Evolutionary conservation across 2,797 vertebrate genomes (phyloP).

Genomic region (Macrochelys suwanniensis): DNA sequence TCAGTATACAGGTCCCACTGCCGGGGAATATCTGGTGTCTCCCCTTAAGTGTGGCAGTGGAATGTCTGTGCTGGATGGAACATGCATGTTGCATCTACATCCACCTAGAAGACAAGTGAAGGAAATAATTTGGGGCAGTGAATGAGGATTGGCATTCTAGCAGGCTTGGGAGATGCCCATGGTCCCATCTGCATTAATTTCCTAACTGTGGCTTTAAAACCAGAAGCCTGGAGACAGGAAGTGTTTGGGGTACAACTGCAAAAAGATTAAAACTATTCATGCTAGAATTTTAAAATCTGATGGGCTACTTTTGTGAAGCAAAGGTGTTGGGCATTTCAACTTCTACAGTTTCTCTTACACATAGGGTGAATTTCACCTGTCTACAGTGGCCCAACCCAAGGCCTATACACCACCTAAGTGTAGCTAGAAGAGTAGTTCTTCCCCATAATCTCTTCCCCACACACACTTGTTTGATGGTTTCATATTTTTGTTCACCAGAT

Average conservation of each 20-base stretch:
- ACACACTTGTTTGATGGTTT: not conserved
- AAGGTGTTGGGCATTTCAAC: not conserved
- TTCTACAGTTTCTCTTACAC: not conserved
- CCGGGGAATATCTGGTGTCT: not conserved
- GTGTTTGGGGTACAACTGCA: not conserved
- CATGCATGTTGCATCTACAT: not conserved
- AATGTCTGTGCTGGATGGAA: not conserved
- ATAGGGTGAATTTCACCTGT: not conserved
- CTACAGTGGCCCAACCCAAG: not conserved
- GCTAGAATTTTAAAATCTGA: not conserved
- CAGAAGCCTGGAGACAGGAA: not conserved
- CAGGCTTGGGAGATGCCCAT: not conserved
- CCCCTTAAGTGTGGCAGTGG: not conserved
- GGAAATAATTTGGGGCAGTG: not conserved
- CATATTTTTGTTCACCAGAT: not conserved
- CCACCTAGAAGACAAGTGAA: not conserved
- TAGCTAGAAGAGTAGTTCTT: not conserved
- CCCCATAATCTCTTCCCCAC: not conserved
- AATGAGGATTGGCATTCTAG: not conserved
- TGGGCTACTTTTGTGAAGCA: not conserved
- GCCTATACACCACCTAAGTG: not conserved
- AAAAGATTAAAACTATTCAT: not conserved
- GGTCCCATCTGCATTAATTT: not conserved
- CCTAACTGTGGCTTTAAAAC: not conserved
- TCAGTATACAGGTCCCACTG: not conserved